A percentile compares a stretch with the other conserved stretches of the same genome.
phyloP scores from a whole-genome alignment of 2,113 vertebrate genomes.

The Axis porcinus region DNA sequence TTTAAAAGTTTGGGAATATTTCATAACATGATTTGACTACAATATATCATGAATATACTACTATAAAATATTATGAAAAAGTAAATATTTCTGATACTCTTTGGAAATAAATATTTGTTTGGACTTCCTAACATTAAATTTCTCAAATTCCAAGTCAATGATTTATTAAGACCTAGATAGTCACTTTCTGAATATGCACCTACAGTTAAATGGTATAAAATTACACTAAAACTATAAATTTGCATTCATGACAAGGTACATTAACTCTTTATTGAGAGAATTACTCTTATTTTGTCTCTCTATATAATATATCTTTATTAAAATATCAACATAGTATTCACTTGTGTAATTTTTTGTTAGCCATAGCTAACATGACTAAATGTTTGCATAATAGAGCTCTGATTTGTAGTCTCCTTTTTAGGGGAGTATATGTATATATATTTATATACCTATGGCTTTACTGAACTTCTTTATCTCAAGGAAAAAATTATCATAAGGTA shows the following conservation, averaged over 20 bases:
- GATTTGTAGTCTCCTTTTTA: background rate
- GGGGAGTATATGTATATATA: fast-evolving
- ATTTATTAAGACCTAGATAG: background rate
- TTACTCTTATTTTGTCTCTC: background rate
- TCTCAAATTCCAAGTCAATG: background rate
- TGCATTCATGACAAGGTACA: background rate
- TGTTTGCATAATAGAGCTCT: background rate
- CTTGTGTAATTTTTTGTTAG: background rate
- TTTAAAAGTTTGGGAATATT: background rate
- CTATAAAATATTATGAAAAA: background rate
- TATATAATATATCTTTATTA: background rate
- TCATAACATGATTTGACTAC: background rate
- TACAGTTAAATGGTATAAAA: background rate
- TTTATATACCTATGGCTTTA: background rate
- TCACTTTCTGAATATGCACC: background rate
- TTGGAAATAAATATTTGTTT: background rate
- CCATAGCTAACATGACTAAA: background rate
- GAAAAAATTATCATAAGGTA: background rate
- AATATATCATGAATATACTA: background rate
- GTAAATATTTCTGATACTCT: background rate
- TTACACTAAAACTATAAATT: background rate
- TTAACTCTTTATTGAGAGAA: background rate
- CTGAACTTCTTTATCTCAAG: background rate
- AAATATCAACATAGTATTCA: background rate
- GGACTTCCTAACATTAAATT: background rate